phyloP scores from a whole-genome alignment of 2,797 vertebrate species.

The Lepilemur septentrionalis region DNA sequence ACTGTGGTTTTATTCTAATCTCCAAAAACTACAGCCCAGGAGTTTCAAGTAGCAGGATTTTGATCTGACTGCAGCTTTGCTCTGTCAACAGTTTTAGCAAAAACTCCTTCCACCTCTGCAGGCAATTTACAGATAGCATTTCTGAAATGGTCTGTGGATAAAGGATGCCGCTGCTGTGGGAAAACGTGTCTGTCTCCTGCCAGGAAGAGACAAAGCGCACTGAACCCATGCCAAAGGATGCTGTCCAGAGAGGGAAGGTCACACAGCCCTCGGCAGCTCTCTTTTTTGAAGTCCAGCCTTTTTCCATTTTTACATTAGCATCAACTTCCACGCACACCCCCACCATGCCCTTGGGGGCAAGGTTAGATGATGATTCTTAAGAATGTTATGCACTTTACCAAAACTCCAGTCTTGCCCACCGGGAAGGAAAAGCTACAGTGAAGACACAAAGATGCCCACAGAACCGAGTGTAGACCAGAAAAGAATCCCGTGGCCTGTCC shows the following conservation, averaged over 20 bases:
- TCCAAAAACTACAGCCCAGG: background rate
- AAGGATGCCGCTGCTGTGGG: conserved; percentile 34
- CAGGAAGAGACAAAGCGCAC: background rate
- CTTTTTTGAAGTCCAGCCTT: background rate
- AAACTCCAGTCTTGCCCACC: background rate
- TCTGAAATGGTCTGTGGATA: conserved; percentile 51
- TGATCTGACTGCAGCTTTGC: conserved; percentile 1
- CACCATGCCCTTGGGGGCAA: background rate
- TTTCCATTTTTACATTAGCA: background rate
- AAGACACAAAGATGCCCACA: background rate
- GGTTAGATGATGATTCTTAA: conserved; percentile 42
- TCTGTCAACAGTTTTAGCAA: conserved; percentile 50
- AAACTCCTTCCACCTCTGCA: background rate
- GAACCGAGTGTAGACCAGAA: background rate
- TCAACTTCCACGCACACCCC: background rate
- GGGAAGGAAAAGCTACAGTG: background rate
- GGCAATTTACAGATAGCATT: conserved; percentile 1
- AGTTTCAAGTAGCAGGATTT: background rate
- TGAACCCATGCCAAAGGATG: background rate
- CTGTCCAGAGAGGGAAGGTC: conserved; percentile 28
- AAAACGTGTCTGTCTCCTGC: background rate
- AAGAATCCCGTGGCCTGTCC: background rate
- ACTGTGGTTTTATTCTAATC: background rate
- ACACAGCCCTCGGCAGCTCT: background rate
- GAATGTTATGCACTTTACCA: background rate